phyloP scores from a whole-genome alignment of 2,888 invertebrate species.

The Ophion costatus region DNA sequence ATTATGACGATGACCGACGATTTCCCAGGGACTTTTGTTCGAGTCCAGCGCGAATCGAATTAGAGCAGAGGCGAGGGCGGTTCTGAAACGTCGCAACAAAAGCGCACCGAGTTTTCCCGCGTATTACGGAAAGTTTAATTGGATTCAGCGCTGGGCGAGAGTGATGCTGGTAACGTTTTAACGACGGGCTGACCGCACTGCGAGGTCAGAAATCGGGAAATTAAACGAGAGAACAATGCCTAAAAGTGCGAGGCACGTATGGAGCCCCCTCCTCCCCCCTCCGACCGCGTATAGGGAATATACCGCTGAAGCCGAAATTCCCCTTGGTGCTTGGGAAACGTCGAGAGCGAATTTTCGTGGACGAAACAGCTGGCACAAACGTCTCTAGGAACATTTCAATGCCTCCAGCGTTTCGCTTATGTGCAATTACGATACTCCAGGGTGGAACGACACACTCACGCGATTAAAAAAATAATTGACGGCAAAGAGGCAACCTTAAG shows the following conservation, averaged over 20 bases:
- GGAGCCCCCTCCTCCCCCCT: background rate
- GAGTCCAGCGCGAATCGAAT: background rate
- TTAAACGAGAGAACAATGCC: constrained; percentile 51
- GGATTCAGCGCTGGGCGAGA: constrained; percentile 45
- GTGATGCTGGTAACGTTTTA: constrained; percentile 49
- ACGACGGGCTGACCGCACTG: constrained; percentile 55
- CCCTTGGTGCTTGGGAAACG: constrained; percentile 31
- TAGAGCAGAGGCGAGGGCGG: background rate
- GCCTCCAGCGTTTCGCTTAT: background rate
- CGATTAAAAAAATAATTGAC: background rate
- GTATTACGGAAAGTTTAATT: constrained; percentile 62
- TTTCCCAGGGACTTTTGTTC: background rate
- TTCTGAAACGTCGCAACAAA: constrained; percentile 8
- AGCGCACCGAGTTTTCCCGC: constrained; percentile 31
- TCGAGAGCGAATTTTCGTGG: constrained; percentile 48
- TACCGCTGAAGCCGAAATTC: constrained; percentile 15
- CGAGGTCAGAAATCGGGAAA: constrained; percentile 53
- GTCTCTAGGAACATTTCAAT: constrained; percentile 33
- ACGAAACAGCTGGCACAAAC: constrained; percentile 47
- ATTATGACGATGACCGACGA: no score
- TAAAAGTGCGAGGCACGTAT: constrained; percentile 18
- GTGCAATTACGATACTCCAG: constrained; percentile 65
- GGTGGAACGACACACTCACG: constrained; percentile 37
- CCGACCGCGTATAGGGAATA: background rate
- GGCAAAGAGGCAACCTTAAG: no score